phyloP scores from a whole-genome alignment of 2,888 invertebrate species.

The Dasysyrphus albostriatus region DNA sequence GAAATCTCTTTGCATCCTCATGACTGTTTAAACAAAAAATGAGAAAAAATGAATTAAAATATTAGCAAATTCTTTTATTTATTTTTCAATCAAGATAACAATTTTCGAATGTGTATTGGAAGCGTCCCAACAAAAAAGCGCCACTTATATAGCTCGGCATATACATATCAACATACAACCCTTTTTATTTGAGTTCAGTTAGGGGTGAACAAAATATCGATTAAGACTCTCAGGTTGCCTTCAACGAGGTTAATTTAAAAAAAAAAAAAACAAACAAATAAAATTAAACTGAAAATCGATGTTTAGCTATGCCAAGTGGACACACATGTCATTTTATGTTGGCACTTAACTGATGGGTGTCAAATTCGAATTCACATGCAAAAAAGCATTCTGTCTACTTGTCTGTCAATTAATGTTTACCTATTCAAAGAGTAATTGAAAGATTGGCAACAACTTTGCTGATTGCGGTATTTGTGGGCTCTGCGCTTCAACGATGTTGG shows the following conservation, averaged over 20 bases:
- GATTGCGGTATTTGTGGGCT: slow-evolving; percentile 76
- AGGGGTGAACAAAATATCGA: slow-evolving; percentile 51
- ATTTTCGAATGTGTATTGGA: slow-evolving; percentile 40
- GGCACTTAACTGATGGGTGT: slow-evolving; percentile 69
- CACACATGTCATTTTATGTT: slow-evolving; percentile 58
- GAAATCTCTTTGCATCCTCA: slow-evolving; percentile 57
- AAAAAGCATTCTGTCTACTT: slow-evolving; percentile 39
- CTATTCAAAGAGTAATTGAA: slow-evolving; percentile 68
- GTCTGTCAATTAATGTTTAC: slow-evolving; percentile 53
- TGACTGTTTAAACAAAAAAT: slow-evolving; percentile 32
- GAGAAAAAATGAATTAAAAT: neutral
- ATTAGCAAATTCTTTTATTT: neutral
- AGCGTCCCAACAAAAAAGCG: slow-evolving; percentile 51
- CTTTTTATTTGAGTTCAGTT: neutral
- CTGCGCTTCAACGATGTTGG: slow-evolving; percentile 84
- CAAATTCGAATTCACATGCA: slow-evolving; percentile 51
- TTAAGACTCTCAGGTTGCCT: slow-evolving; percentile 45
- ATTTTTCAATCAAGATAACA: slow-evolving; percentile 45
- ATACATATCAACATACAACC: neutral
- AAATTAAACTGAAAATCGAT: slow-evolving; percentile 62
- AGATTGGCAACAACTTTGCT: slow-evolving; percentile 76
- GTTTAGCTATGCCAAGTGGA: slow-evolving; percentile 31
- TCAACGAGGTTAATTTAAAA: slow-evolving; percentile 54
- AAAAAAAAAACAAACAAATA: slow-evolving; percentile 4
- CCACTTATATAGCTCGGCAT: slow-evolving; percentile 34